Conservation (phyloP, 2,113 vertebrate genomes). For the Corapipo altera region DNA sequence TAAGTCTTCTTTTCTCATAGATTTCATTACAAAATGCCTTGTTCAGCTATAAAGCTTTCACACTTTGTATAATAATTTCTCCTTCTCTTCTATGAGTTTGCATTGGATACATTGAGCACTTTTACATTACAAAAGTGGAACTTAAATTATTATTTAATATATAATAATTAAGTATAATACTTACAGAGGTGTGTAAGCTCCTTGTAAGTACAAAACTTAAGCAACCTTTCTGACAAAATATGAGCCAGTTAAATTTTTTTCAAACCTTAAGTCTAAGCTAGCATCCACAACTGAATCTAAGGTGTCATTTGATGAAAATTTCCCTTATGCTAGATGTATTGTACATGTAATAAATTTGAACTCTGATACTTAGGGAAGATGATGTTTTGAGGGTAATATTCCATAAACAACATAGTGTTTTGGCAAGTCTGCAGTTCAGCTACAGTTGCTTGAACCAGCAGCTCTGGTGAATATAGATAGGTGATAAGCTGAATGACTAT, state of each 20-base stretch:
- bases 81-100: neutral
- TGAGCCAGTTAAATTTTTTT: neutral
- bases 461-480: neutral
- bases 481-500: neutral
- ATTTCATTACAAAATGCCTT: neutral
- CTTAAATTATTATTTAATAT: neutral
- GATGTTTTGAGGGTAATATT: neutral
- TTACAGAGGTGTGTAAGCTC: neutral
- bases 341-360: neutral
- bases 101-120: neutral
- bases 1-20: neutral
- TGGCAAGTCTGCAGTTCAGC: neutral
- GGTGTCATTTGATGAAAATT: neutral
- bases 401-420: neutral
- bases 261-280: neutral
- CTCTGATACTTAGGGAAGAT: neutral
- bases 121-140: neutral
- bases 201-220: neutral
- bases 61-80: neutral
- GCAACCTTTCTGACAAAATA: neutral
- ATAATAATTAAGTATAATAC: neutral
- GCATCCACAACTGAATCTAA: neutral
- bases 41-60: neutral
- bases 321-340: neutral
- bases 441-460: neutral